Evolutionary conservation across 2,113 vertebrate genomes (phyloP), one percentile per base, ranked within the genome.

Genomic region (Pterocles burchelli): DNA sequence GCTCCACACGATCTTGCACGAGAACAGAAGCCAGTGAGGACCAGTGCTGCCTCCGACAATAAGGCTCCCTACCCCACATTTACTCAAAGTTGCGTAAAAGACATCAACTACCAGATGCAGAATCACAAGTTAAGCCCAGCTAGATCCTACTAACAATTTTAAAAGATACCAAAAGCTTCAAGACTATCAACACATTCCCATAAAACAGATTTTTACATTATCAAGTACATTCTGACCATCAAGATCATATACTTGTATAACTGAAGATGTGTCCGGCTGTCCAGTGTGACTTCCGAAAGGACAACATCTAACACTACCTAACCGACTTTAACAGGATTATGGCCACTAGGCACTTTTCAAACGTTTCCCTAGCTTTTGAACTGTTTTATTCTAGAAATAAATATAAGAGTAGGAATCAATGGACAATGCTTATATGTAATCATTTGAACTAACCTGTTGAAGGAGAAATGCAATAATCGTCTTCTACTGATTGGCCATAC

Each of bases 391-490:
- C 38, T 10, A n/a, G 5, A 63, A 88, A 85, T 24, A 94, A 68
- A 10, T 65, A 88, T 48, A 6, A 29, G 25, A 89, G 25, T 29
- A 81, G 24, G 22, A 63, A 59, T 72, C 34, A 77, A 45, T 17
- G 38, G 55, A 63, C 48, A 89, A 34, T 10, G 26, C 10, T 52
- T 65, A 22, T 9, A 54, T 3, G 21, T 7, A 86, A 90, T 48
- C 24, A 62, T 43, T 41, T 67, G 85, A 94, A 98, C 98, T 93
- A 96, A 99, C 99, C 99, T 98, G 99, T 99, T 96, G 99, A 99
- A 92, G 99, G 99, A 48, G 99, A 99, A 97, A 99, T 99, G 95
- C 99, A 99, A 95, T 99, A 99, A 95, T 99, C 99, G 97, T 99
- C 99, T 59, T 99, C 99, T 79, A 99, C 99, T 58, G 99, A 99